Evolutionary conservation across 1,140 invertebrate species (phyloP).

Genomic region (Ceratosolen fusciceps): DNA sequence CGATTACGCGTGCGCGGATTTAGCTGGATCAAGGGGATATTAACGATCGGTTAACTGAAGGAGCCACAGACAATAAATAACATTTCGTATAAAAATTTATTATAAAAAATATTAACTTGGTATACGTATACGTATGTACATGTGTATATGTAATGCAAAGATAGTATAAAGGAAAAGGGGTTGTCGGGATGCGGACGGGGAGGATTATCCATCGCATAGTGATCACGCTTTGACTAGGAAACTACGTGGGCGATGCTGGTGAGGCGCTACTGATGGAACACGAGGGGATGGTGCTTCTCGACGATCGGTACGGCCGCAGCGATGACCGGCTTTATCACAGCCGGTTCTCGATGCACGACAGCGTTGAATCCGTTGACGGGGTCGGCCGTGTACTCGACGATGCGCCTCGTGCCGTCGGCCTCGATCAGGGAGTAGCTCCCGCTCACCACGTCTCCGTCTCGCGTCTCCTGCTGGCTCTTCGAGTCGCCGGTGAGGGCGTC

Average conservation of each 20-base stretch:
- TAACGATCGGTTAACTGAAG: no score
- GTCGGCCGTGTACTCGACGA: conserved; percentile 68
- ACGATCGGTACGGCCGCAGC: conserved; percentile 46
- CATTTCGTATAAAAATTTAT: no score
- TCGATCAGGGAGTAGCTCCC: conserved; percentile 69
- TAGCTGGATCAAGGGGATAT: no score
- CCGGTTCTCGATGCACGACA: conserved; percentile 66
- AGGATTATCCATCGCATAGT: no score
- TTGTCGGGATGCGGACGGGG: no score
- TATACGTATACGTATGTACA: no score
- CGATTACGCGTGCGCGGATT: no score
- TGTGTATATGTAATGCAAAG: no score
- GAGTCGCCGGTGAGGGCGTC: conserved; percentile 78
- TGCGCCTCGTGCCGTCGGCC: conserved; percentile 67
- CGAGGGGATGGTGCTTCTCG: conserved; percentile 11
- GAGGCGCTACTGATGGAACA: conserved; percentile 1
- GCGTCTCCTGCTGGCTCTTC: conserved; percentile 77
- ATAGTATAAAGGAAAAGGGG: no score
- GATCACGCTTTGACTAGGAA: conserved; percentile 32
- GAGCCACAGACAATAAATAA: no score
- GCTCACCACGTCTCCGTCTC: conserved; percentile 74
- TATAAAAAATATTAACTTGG: no score
- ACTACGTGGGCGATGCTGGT: background rate
- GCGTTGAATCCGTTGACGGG: conserved; percentile 71
- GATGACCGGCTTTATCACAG: conserved; percentile 52